These are phyloP conservation scores for Zele albiditarsus DNA, from an alignment of 2,888 invertebrate genomes.

Conservation along the genomic window DNA sequence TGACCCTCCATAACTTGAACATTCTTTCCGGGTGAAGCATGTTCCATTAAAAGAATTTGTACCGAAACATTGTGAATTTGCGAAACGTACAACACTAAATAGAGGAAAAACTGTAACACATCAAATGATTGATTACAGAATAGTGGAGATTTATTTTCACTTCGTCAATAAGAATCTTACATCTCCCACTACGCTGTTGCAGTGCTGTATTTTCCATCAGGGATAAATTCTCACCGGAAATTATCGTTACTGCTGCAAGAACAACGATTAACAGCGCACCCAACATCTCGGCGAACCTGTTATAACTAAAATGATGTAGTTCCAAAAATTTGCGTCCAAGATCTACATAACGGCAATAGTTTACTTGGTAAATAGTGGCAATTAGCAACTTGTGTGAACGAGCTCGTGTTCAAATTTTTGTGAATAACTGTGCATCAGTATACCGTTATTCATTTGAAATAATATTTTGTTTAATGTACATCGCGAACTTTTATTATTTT, in stretches of 20 bases:
- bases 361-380: constrained; percentile 57
- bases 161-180: constrained; percentile 56
- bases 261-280: constrained; percentile 50
- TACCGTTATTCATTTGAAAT: constrained; percentile 28
- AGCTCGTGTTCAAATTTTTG: constrained; percentile 23
- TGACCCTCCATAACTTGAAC: constrained; percentile 81
- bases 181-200: constrained; percentile 53
- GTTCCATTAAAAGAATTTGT: constrained; percentile 82
- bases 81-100: constrained; percentile 85
- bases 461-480: constrained; percentile 38
- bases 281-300: constrained; percentile 57
- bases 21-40: constrained; percentile 85
- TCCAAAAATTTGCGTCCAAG: constrained; percentile 25
- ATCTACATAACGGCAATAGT: constrained; percentile 60
- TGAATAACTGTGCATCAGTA: constrained; percentile 42
- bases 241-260: constrained; percentile 51
- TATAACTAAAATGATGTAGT: constrained; percentile 40
- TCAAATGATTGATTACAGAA: background rate
- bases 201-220: constrained; percentile 55
- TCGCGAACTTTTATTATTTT: background rate
- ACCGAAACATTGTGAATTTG: constrained; percentile 81
- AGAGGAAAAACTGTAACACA: constrained; percentile 78
- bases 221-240: constrained; percentile 56
- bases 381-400: constrained; percentile 57
- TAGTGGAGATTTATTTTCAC: background rate